phyloP scores from a whole-genome alignment of 2,797 vertebrate species.

The Sciurus vulgaris region DNA sequence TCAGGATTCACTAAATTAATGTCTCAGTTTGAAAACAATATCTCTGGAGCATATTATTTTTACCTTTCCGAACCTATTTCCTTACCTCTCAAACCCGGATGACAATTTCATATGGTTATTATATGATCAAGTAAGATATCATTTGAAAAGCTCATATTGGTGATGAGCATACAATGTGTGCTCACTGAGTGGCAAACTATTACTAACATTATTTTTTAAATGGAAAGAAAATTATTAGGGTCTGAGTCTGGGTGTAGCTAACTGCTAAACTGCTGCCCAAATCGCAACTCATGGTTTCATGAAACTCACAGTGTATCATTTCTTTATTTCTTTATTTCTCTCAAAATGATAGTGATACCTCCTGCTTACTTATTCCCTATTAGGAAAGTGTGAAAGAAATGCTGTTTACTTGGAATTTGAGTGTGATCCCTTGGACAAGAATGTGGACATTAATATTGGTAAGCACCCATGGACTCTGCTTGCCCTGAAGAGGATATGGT shows the following conservation, averaged over 20 bases:
- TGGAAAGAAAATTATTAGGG: background rate
- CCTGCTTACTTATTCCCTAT: background rate
- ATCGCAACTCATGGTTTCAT: background rate
- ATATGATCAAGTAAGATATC: background rate
- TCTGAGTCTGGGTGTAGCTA: background rate
- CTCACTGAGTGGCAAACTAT: background rate
- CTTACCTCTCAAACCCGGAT: background rate
- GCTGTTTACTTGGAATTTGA: background rate
- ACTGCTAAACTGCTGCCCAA: background rate
- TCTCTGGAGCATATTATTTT: background rate
- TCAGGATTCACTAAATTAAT: background rate
- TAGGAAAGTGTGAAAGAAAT: background rate
- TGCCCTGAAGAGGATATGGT: background rate
- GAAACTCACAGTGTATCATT: background rate
- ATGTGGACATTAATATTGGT: background rate
- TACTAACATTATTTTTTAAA: background rate
- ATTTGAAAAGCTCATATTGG: background rate
- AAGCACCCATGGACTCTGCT: background rate
- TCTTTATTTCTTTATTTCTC: background rate
- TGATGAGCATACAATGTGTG: background rate
- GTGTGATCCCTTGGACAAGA: background rate
- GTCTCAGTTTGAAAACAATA: constrained; percentile 24
- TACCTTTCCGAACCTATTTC: constrained; percentile 29
- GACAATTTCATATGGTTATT: background rate
- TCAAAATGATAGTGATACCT: background rate